Base-by-base conservation (phyloP, 1,140 invertebrate genomes). In the Drosophila arizonae region DNA sequence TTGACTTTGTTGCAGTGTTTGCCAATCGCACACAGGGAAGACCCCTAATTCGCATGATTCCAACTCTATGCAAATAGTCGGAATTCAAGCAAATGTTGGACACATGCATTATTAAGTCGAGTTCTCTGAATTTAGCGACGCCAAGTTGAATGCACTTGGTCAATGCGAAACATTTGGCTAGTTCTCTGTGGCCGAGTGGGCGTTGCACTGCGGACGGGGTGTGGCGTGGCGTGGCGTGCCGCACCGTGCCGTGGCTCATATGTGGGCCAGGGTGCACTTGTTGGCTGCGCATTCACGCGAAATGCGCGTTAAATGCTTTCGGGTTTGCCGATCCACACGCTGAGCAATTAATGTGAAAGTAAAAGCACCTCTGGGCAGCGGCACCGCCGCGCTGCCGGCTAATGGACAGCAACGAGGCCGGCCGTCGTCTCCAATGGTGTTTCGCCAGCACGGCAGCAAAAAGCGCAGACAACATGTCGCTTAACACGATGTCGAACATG, bases 401-500 rank as follows among this genome's bases (percentile, higher is more conserved):
- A 84, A 82, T 79, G 76, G 76, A 72, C 56, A 45, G 11, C 58
- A 8, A 36, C 33, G 33, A 36, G 33, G 46, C 4, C 39, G 58
- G 28, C 26, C 26, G 26, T 17, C 26, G 80, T 81, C 79, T 74
- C 77, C 73, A 50, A 50, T 33, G 66, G 33, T 52, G 11, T 43
- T 56, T 4, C 48, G 26, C 13, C 62, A 26, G 50, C 43, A 63
- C 61, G 65, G 63, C 21, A 24, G 72, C 52, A 69, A 63, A 70
- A 48, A 36, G 45, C 63, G 67, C 74, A 87, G 78, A 85, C 76
- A 74, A 74, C 78, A 85, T 85, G 75, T 81, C 81, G 77, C 66
- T 74, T 86, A 68, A 71, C 81, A 77, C 86, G 81, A 77, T 85
- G 81, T 86, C 81, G 71, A 87, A 86, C 81, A 86, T 78, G 78